Evolutionary conservation across 2,113 vertebrate genomes (phyloP).

Genomic region (Theristicus caerulescens): DNA sequence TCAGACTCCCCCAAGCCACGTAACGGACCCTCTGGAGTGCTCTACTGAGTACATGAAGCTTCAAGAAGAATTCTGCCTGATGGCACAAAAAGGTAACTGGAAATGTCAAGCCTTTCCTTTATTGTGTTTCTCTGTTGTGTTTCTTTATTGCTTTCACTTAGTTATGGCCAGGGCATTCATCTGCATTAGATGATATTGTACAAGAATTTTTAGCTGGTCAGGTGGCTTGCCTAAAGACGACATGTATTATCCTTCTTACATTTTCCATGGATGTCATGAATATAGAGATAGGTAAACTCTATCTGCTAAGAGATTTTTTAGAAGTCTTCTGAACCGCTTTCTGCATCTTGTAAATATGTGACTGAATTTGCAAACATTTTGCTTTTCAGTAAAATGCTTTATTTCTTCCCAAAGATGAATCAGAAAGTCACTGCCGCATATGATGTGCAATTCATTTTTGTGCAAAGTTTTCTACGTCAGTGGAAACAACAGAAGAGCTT

Average conservation of each 20-base stretch:
- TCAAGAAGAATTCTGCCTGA: conserved; percentile 96
- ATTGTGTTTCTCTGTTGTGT: neutral
- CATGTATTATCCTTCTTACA: neutral
- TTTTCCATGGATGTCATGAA: neutral
- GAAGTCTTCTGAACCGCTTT: neutral
- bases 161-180: neutral
- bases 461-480: neutral
- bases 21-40: conserved; percentile 85
- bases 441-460: neutral
- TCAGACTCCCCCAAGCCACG: conserved; percentile 84
- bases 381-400: neutral
- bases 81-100: conserved; percentile 93
- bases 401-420: neutral
- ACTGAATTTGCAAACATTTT: neutral
- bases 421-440: neutral
- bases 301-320: neutral
- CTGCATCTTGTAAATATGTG: neutral
- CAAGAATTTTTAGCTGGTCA: neutral
- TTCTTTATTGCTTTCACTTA: neutral
- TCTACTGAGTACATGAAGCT: conserved; percentile 94
- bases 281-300: neutral
- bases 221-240: neutral
- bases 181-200: neutral
- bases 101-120: neutral
- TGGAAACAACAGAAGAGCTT: neutral